Percentiles rank a stretch among this genome's conserved stretches.
These are phyloP conservation scores for Lepus timidus DNA, from an alignment of 2,113 vertebrate genomes.

Conservation along the genomic window DNA sequence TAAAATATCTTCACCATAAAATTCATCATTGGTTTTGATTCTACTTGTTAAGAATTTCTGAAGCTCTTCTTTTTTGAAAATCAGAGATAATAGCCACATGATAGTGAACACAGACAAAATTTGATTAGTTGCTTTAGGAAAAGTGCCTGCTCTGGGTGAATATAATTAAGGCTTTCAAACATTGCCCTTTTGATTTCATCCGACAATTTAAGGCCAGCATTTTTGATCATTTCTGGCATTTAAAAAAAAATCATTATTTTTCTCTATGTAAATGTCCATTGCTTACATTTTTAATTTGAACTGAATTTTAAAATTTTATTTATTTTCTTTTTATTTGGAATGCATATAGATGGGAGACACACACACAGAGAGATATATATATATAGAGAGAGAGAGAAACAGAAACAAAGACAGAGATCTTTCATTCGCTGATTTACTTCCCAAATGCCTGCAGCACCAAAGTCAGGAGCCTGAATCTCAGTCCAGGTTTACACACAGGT, in stretches of 20 bases:
- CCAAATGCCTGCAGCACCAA: no score
- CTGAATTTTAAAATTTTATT: background rate
- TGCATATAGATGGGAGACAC: no score
- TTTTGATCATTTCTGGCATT: background rate
- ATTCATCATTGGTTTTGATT: conserved; percentile 13
- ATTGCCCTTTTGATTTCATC: background rate
- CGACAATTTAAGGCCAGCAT: background rate
- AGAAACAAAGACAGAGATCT: no score
- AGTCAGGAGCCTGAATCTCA: no score
- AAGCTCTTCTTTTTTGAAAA: conserved; percentile 9
- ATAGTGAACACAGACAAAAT: background rate
- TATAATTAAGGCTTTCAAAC: background rate
- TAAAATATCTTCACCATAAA: conserved; percentile 6
- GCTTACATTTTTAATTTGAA: background rate
- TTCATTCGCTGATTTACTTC: no score
- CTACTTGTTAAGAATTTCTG: background rate
- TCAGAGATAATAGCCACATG: background rate
- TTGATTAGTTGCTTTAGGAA: conserved; percentile 12
- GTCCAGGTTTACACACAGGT: no score
- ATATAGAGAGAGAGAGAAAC: no score
- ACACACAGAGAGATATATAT: no score
- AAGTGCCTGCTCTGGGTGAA: background rate
- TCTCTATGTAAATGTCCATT: background rate
- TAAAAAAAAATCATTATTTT: background rate
- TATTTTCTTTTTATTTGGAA: no score